These are phyloP conservation scores for Fissipunctia ypsillon DNA, from an alignment of 2,888 invertebrate species.

Conservation along the genomic window DNA sequence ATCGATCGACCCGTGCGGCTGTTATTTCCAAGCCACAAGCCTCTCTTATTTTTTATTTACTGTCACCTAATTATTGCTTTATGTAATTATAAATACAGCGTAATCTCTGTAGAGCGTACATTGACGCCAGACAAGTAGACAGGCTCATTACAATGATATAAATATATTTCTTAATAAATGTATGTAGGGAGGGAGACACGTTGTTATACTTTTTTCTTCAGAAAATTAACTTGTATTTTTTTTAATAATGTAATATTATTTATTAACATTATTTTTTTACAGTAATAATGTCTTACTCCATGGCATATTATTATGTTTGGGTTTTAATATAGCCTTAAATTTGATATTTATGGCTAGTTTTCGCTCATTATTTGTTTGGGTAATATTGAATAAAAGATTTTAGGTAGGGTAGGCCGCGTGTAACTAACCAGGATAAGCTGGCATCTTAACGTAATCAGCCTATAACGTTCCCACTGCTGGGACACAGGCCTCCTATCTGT, in stretches of 20 bases:
- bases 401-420: too few species aligned
- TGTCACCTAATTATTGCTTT: background rate
- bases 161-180: background rate
- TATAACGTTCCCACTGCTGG: too few species aligned
- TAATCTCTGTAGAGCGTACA: background rate
- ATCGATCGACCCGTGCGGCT: too few species aligned
- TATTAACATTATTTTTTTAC: slow-evolving; percentile 42
- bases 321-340: slow-evolving; percentile 15
- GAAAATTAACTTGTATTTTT: slow-evolving; percentile 33
- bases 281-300: slow-evolving; percentile 19
- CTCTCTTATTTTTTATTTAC: background rate
- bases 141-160: background rate
- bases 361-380: slow-evolving; percentile 13
- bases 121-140: background rate
- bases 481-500: too few species aligned
- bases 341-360: slow-evolving; percentile 27
- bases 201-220: background rate
- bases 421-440: too few species aligned
- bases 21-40: too few species aligned
- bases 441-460: too few species aligned
- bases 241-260: slow-evolving; percentile 15
- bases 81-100: background rate
- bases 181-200: background rate
- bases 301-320: slow-evolving; percentile 46
- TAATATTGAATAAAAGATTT: too few species aligned